phyloP scores from a whole-genome alignment of 2,888 invertebrate species.

The Agrenia bidenticulata region DNA sequence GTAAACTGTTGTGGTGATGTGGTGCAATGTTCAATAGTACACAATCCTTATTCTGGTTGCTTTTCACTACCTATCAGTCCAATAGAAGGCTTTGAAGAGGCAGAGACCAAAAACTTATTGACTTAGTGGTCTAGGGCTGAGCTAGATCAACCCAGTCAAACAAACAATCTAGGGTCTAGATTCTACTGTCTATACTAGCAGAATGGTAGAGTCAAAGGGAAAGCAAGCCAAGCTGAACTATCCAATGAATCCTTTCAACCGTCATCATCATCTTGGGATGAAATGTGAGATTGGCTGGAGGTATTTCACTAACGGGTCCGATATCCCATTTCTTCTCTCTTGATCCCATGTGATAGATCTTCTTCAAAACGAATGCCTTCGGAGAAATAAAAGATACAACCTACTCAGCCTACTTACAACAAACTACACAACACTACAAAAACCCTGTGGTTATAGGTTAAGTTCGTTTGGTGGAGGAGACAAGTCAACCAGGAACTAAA shows the following conservation, averaged over 20 bases:
- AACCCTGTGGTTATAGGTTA: too few relatives aligned
- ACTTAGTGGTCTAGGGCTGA: constrained; percentile 4
- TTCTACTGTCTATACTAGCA: not conserved
- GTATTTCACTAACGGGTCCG: not conserved
- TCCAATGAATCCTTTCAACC: constrained; percentile 9
- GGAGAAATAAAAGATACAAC: constrained; percentile 1
- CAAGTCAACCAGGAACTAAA: too few relatives aligned
- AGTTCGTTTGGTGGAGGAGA: too few relatives aligned
- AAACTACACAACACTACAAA: too few relatives aligned
- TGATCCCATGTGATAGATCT: constrained; percentile 7
- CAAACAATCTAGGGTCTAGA: not conserved
- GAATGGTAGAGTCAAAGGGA: not conserved
- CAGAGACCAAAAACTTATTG: constrained; percentile 8
- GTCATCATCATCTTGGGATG: constrained; percentile 7
- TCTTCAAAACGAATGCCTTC: constrained; percentile 4
- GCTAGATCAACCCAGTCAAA: constrained; percentile 9
- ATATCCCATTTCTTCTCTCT: constrained; percentile 1
- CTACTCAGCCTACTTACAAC: not conserved
- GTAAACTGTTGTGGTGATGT: too few relatives aligned
- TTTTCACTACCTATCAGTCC: not conserved
- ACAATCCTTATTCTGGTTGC: too few relatives aligned
- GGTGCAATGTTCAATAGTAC: too few relatives aligned
- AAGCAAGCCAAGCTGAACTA: not conserved
- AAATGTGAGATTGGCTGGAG: constrained; percentile 10
- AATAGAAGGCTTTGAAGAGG: not conserved